Percentiles rank a stretch among this genome's conserved stretches.
Evolutionary conservation across 1,140 invertebrate species (phyloP).

Genomic region (Apis laboriosa): DNA sequence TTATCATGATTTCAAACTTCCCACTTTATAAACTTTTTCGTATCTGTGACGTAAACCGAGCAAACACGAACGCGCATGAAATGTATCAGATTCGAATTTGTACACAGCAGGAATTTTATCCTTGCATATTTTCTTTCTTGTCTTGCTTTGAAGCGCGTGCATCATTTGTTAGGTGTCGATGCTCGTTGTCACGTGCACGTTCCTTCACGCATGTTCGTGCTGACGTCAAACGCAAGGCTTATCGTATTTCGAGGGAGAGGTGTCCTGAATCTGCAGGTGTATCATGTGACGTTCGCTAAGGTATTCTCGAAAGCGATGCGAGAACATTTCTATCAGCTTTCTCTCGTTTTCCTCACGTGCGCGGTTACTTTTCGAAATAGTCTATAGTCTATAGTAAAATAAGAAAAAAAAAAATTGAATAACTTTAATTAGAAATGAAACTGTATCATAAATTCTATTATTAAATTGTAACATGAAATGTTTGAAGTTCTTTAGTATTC

Average conservation of each 20-base stretch:
- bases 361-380: not conserved
- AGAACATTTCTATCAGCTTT: conserved; percentile 15
- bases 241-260: conserved; percentile 43
- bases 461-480: too few species aligned
- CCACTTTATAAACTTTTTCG: not conserved
- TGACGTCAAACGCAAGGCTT: conserved; percentile 36
- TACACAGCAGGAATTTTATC: not conserved
- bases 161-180: not conserved
- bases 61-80: not conserved
- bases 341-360: not conserved
- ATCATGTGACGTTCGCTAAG: conserved; percentile 12
- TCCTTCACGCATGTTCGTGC: conserved; percentile 20
- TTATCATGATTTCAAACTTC: not conserved
- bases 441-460: too few species aligned
- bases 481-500: too few species aligned
- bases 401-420: too few species aligned
- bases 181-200: conserved; percentile 31
- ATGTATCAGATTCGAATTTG: not conserved
- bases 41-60: too few species aligned
- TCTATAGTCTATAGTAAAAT: not conserved
- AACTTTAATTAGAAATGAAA: too few species aligned
- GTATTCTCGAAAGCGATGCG: conserved; percentile 24
- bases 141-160: not conserved
- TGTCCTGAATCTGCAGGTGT: conserved; percentile 38
- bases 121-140: conserved; percentile 9